These are phyloP conservation scores for Syngnathus acus DNA, from an alignment of 2,797 vertebrate species.

Conservation along the genomic window DNA sequence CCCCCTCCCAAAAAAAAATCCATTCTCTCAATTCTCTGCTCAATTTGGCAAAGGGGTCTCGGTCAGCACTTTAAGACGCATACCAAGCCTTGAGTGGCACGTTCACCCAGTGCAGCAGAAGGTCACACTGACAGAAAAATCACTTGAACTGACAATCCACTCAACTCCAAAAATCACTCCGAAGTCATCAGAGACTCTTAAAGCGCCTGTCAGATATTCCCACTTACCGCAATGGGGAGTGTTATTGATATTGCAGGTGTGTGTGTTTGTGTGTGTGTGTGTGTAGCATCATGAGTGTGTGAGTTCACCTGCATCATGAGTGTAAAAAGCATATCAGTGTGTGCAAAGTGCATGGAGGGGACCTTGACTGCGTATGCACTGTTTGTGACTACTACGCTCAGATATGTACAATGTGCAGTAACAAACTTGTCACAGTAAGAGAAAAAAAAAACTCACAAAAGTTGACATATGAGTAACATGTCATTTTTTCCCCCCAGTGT, in stretches of 20 bases:
- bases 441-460: background rate
- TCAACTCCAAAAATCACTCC: slow-evolving; percentile 56
- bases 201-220: slow-evolving; percentile 48
- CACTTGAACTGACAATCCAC: slow-evolving; percentile 54
- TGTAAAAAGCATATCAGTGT: background rate
- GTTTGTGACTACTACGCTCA: too few relatives aligned
- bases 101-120: slow-evolving; percentile 25
- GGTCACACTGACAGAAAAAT: slow-evolving; percentile 43
- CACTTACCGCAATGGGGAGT: slow-evolving; percentile 19
- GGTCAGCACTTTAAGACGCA: background rate
- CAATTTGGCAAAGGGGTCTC: slow-evolving; percentile 5
- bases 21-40: slow-evolving; percentile 4
- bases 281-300: background rate
- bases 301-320: background rate
- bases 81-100: slow-evolving; percentile 32
- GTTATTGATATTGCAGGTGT: background rate
- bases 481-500: background rate
- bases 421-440: background rate
- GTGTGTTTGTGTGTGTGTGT: background rate
- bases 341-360: too few relatives aligned
- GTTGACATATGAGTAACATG: background rate
- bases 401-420: background rate
- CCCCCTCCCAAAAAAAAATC: slow-evolving; percentile 3
- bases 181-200: slow-evolving; percentile 50
- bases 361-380: too few relatives aligned